Evolutionary conservation across 2,888 invertebrate species (phyloP), one percentile per base, ranked within the genome.

Genomic region (Oscheius sp.): DNA sequence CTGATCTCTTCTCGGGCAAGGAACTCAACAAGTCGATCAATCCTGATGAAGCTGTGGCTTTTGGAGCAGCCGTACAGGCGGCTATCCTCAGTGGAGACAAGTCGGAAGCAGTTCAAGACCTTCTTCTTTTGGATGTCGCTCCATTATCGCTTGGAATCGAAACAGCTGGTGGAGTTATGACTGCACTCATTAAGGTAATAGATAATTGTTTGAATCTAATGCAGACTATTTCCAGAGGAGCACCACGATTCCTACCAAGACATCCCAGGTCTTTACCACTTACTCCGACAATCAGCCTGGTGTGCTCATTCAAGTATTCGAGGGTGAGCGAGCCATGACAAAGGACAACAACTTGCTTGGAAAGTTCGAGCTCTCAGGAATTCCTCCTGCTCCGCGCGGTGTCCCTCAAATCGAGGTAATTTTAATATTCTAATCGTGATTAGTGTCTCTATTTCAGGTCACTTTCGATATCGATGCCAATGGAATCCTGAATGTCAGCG

Each of bases 211-310:
- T 9, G 35, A 35, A 6, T 35, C 35, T 25, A 23, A 25, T 55
- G 13, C 55, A 25, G n/a, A n/a, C n/a, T 7, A 6, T 29, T 12
- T 58, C 27, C 58, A 58, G 72, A 61, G 72, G 23, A 99, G 88
- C 85, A 87, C 87, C 63, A 86, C 87, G 72, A 86, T 87, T 61
- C 87, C 87, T 27, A 87, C 87, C 73, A 87, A 87, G 83, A 86
- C 86, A 41, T 82, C 83, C 61, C 87, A 87, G 75, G 84, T 84
- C 58, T 87, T 87, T 82, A 87, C 87, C 72, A 87, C 97, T 2
- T 96, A 96, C 90, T 94, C 96, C 0, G 97, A 98, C 90, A 98
- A 98, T 91, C 97, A 98, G 89, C 96, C 96, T 53, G 96, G 95
- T 87, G 96, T 96, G 77, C 91, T 94, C 86, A 94, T 96, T 78